Evolutionary conservation across 1,140 invertebrate species (phyloP), one percentile per base, ranked within the genome.

Genomic region (Drosophila sp.): DNA sequence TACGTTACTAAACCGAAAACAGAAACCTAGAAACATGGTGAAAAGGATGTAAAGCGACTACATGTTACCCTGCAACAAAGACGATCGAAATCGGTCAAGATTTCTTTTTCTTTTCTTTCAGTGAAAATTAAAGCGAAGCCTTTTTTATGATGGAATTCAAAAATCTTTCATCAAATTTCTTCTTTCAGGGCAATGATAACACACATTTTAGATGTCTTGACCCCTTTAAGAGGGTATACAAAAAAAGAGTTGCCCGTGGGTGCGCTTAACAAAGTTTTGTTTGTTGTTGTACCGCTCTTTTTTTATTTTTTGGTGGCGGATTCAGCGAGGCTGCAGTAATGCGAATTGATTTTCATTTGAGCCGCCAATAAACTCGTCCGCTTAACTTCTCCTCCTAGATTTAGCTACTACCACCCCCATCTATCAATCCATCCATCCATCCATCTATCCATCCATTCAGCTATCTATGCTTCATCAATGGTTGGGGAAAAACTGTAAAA

Each of bases 241-340:
- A 10, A 17, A 55, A 25, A 60, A 50, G 60, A 73, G 69, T 72
- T 67, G 63, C 63, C 67, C 29, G 41, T 63, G 60, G 60, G 4
- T 10, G 60, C 60, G 35, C 38, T 66, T 68, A 64, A 70, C n/a
- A 40, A 66, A 61, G 73, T 65, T 76, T 86, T 83, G 87, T 66
- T 41, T 61, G 23, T 4, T 27, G 38, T 27, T 35, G 8, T 10
- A 23, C n/a, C n/a, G 33, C n/a, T 3, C 2, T 50, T 50, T 50
- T 47, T 47, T 47, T 25, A 25, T 47, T 47, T 47, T 50, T 50
- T 50, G 33, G 30, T 33, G 82, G 81, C 72, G 67, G 57, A 73
- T 67, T 66, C 83, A 82, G 50, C 70, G 83, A 86, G 72, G 83
- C 79, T 86, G 83, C 83, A 86, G 67, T 87, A 86, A 86, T 86